Conservation (phyloP, 2,888 invertebrate genomes). For the Drosophila eohydei region DNA sequence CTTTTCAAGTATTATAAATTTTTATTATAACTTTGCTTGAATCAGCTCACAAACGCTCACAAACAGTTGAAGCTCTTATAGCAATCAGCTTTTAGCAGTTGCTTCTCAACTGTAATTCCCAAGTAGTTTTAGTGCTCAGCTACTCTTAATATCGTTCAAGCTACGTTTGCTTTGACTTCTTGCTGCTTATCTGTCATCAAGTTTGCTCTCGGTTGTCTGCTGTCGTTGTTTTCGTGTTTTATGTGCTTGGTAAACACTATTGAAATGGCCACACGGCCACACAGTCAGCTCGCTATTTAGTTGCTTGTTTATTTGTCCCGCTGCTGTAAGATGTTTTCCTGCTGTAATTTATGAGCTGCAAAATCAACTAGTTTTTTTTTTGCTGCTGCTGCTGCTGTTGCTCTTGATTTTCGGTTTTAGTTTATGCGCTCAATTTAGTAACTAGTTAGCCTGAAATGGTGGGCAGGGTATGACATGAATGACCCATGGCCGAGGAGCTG, state of each 20-base stretch:
- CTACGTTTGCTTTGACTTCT: not conserved
- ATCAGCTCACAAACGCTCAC: not conserved
- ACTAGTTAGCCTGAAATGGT: conserved; percentile 72
- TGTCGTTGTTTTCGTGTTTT: conserved; percentile 41
- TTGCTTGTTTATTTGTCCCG: conserved; percentile 50
- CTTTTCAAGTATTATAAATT: too few species aligned
- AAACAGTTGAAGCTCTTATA: not conserved
- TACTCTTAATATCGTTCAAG: not conserved
- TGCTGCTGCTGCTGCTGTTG: not conserved
- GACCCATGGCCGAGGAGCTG: conserved; percentile 43
- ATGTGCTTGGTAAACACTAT: conserved; percentile 64
- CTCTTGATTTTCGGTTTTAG: conserved; percentile 59
- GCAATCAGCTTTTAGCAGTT: not conserved
- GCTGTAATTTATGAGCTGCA: conserved; percentile 71
- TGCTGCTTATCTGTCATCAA: conserved; percentile 13
- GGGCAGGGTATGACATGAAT: not conserved
- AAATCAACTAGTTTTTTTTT: conserved; percentile 43
- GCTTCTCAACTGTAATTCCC: conserved; percentile 5
- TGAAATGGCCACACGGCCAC: conserved; percentile 22
- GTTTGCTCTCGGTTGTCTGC: conserved; percentile 2
- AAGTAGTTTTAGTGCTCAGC: conserved; percentile 8
- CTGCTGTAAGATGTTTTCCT: conserved; percentile 49
- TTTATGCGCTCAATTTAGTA: conserved; percentile 78
- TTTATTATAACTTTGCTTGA: not conserved
- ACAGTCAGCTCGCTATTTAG: conserved; percentile 6